Conservation (phyloP, 2,888 invertebrate genomes). For the Meliscaeva auricollis region DNA sequence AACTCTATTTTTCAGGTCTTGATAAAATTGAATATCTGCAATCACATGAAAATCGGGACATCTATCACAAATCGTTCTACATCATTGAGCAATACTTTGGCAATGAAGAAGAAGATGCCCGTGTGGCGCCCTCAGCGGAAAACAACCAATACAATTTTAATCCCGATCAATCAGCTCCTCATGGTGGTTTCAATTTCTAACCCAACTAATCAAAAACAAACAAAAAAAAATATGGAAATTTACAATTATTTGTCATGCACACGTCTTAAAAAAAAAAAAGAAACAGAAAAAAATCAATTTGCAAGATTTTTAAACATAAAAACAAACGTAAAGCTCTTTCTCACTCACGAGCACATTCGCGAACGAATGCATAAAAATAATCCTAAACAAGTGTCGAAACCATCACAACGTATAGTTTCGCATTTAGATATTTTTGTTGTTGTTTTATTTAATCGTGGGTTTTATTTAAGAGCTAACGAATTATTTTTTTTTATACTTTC, state of each 20-base stretch:
- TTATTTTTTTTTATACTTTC: not conserved
- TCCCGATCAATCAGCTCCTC: conserved; percentile 89
- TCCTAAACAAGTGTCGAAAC: conserved; percentile 23
- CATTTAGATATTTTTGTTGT: conserved; percentile 41
- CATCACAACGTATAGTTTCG: conserved; percentile 23
- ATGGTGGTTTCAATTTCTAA: conserved; percentile 93
- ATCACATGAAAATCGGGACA: conserved; percentile 98
- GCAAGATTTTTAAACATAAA: conserved; percentile 49
- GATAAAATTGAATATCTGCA: conserved; percentile 99
- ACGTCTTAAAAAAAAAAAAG: conserved; percentile 41
- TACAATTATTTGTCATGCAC: conserved; percentile 53
- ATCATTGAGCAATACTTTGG: conserved; percentile 98
- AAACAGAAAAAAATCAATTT: conserved; percentile 21
- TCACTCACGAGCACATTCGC: not conserved
- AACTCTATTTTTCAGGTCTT: conserved; percentile 89
- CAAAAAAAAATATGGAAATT: not conserved
- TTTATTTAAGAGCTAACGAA: conserved; percentile 27
- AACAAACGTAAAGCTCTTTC: conserved; percentile 17
- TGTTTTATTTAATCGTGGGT: conserved; percentile 12
- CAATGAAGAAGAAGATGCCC: conserved; percentile 93
- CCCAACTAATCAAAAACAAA: conserved; percentile 52
- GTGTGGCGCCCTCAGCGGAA: conserved; percentile 90
- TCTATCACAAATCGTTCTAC: conserved; percentile 98
- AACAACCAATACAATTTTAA: conserved; percentile 90
- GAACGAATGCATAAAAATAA: conserved; percentile 38